Percentiles rank a stretch among this genome's conserved stretches.
Evolutionary conservation across 2,113 vertebrate species (phyloP).

Genomic region (Ochotona princeps): DNA sequence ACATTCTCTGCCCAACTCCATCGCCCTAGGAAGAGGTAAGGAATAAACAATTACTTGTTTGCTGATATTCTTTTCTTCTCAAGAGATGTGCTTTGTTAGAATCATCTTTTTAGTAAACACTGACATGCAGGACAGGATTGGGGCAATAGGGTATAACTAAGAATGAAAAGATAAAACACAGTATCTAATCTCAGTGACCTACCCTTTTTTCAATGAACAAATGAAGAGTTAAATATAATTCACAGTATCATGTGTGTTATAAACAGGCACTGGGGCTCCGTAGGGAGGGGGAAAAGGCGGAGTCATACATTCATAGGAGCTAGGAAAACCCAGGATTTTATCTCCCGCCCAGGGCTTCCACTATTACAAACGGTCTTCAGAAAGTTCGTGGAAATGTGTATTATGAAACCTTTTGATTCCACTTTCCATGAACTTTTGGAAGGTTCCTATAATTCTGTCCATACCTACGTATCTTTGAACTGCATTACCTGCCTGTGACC

Average conservation of each 20-base stretch:
- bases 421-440: too few relatives aligned
- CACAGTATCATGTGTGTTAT: slow-evolving; percentile 39
- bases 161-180: background rate
- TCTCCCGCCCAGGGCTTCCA: slow-evolving; percentile 47
- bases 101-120: slow-evolving; percentile 10
- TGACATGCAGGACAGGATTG: slow-evolving; percentile 18
- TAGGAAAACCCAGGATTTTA: slow-evolving; percentile 49
- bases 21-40: slow-evolving; percentile 87
- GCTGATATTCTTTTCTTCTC: background rate
- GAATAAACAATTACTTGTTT: slow-evolving; percentile 7
- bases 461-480: slow-evolving; percentile 57
- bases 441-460: background rate
- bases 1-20: slow-evolving; percentile 96
- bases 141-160: slow-evolving; percentile 17
- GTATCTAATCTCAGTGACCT: slow-evolving; percentile 10
- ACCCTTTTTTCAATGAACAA: slow-evolving; percentile 49
- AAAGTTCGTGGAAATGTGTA: too few relatives aligned
- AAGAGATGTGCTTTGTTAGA: background rate
- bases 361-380: background rate
- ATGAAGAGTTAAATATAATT: slow-evolving; percentile 26
- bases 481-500: slow-evolving; percentile 93
- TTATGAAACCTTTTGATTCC: too few relatives aligned
- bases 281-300: background rate
- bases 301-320: background rate
- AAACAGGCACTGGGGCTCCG: background rate